A percentile compares a stretch with the other conserved stretches of the same genome.
phyloP scores from a whole-genome alignment of 1,140 invertebrate genomes.

The Proales similis region DNA sequence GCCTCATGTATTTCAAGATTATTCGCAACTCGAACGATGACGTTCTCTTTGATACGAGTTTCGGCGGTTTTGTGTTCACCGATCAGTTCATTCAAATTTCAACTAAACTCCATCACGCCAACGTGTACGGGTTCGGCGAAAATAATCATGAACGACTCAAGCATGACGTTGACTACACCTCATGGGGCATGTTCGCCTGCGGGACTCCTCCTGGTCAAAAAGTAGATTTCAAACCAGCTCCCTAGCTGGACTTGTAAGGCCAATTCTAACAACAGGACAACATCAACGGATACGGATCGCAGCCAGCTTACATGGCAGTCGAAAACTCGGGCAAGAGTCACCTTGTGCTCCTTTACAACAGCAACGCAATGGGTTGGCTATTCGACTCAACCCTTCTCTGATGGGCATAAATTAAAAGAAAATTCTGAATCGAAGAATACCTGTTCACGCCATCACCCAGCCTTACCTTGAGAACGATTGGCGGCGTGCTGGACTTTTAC shows the following conservation, averaged over 20 bases:
- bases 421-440: constrained; percentile 43
- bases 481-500: constrained; percentile 52
- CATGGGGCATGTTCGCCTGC: constrained; percentile 33
- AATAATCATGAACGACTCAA: constrained; percentile 37
- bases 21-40: background rate
- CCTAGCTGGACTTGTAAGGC: background rate
- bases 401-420: constrained; percentile 44
- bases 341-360: constrained; percentile 48
- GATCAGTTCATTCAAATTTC: constrained; percentile 40
- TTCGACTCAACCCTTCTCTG: constrained; percentile 52
- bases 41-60: constrained; percentile 38
- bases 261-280: background rate
- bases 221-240: background rate
- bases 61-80: constrained; percentile 37
- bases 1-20: constrained; percentile 11
- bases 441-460: constrained; percentile 40
- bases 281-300: constrained; percentile 22
- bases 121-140: constrained; percentile 40
- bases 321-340: constrained; percentile 54
- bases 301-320: constrained; percentile 64
- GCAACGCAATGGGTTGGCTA: constrained; percentile 43
- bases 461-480: constrained; percentile 47
- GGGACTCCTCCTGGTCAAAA: constrained; percentile 27
- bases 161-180: constrained; percentile 12
- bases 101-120: constrained; percentile 31